Percentiles rank a stretch among this genome's conserved stretches.
These are phyloP conservation scores for Chelonoidis abingdonii DNA, from an alignment of 2,113 vertebrate genomes.

Conservation along the genomic window DNA sequence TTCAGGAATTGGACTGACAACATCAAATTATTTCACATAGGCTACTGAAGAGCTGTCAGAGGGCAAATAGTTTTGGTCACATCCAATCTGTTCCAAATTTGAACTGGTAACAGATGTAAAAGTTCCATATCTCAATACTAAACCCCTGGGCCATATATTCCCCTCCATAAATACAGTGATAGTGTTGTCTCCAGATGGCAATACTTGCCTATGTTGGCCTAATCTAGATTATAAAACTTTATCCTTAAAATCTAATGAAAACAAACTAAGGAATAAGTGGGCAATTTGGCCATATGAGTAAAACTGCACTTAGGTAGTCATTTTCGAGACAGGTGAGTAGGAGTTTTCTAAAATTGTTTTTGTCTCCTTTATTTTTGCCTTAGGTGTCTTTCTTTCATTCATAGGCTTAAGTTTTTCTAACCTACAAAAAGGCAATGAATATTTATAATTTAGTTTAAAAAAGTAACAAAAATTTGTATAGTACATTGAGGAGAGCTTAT, in stretches of 20 bases:
- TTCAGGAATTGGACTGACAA: not conserved
- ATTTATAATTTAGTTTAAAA: not conserved
- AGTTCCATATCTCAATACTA: not conserved
- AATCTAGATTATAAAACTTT: not conserved
- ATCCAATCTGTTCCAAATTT: not conserved
- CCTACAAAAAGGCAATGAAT: not conserved
- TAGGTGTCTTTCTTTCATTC: not conserved
- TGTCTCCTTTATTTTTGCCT: not conserved
- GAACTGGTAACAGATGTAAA: not conserved
- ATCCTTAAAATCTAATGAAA: not conserved
- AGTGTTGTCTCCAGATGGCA: not conserved
- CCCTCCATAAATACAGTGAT: not conserved
- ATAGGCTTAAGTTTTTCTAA: not conserved
- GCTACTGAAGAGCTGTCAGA: not conserved
- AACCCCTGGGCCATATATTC: not conserved
- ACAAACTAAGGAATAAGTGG: not conserved
- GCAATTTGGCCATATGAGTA: not conserved
- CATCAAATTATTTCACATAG: not conserved
- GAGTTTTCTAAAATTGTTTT: not conserved
- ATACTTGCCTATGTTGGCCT: not conserved
- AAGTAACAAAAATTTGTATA: not conserved
- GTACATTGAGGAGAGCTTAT: not conserved
- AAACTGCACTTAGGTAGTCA: not conserved
- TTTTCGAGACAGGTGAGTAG: not conserved
- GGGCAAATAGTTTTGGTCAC: not conserved